Evolutionary conservation across 1,140 invertebrate genomes (phyloP), one percentile per base, ranked within the genome.

Genomic region (Bombus turneri): DNA sequence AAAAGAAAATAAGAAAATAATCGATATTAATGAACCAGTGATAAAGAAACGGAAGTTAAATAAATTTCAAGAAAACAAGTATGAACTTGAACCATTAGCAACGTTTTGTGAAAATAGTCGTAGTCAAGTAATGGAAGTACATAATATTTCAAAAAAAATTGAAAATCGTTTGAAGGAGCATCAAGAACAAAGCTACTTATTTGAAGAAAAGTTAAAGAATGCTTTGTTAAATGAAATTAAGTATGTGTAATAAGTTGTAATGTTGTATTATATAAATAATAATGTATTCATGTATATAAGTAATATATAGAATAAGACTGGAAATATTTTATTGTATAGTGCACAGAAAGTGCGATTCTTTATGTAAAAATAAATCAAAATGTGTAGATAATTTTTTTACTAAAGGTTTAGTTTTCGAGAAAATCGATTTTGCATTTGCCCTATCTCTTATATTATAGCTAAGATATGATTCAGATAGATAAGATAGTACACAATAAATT

Each of bases 151-250:
- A 0, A 41, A 90, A 28, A 86, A 91, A 64, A 53, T 95, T 10
- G 92, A 94, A 71, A 80, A 85, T 31, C 88, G 88, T 41, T 91
- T 94, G n/a, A 86, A 92, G n/a, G 28, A 91, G 31, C 92, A 94
- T 59, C 84, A 86, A 73, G 77, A 91, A 9, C 90, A 86, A 15
- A 93, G 86, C 66, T 31, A 81, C 28, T 84, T 62, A 31, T 88
- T 95, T 18, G 92, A 95, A 47, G 87, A 92, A 64, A 91, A 76
- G 69, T 43, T 95, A 25, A 88, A 83, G 31, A 80, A 91, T 64
- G 94, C 94, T 5, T 91, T 95, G 34, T 34, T 66, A 1, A 64
- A 43, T 25, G 64, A 89, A 62, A 28, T 31, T 4, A 18, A 86
- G 4, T 41, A 10, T 31, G 31, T 34, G 53, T 73, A 64, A 57